Conservation (phyloP, 2,888 invertebrate genomes). For the Belgica antarctica region DNA sequence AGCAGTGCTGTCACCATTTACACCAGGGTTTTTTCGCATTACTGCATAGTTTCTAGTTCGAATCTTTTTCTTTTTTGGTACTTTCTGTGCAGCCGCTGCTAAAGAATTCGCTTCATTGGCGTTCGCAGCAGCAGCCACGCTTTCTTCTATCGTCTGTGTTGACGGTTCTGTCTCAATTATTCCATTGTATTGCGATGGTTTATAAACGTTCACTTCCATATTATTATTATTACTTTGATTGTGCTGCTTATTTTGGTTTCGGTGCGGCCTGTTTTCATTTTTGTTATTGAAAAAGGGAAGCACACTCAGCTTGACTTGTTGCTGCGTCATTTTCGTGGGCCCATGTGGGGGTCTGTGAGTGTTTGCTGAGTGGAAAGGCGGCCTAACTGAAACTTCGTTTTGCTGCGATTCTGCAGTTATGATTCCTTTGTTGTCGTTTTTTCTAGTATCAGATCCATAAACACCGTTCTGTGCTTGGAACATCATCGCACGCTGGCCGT, state of each 20-base stretch:
- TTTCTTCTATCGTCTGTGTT: constrained; percentile 68
- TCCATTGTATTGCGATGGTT: constrained; percentile 65
- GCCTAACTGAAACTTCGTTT: constrained; percentile 51
- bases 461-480: constrained; percentile 45
- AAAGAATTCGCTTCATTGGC: constrained; percentile 50
- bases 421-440: constrained; percentile 29
- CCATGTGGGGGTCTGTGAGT: neutral
- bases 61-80: constrained; percentile 42
- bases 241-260: neutral
- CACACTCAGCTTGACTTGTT: constrained; percentile 67
- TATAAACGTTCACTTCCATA: neutral
- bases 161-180: constrained; percentile 71
- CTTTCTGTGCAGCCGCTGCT: constrained; percentile 31
- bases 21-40: constrained; percentile 23
- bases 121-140: constrained; percentile 52
- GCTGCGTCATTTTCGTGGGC: constrained; percentile 53
- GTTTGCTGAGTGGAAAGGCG: constrained; percentile 46
- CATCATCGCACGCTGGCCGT: constrained; percentile 54
- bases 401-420: constrained; percentile 53
- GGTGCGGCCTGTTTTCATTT: neutral
- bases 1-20: constrained; percentile 45
- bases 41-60: constrained; percentile 47
- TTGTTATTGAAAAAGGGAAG: constrained; percentile 61
- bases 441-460: constrained; percentile 3
- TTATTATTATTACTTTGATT: neutral